These are phyloP conservation scores for Aramus guarauna DNA, from an alignment of 2,113 vertebrate genomes.

Conservation along the genomic window DNA sequence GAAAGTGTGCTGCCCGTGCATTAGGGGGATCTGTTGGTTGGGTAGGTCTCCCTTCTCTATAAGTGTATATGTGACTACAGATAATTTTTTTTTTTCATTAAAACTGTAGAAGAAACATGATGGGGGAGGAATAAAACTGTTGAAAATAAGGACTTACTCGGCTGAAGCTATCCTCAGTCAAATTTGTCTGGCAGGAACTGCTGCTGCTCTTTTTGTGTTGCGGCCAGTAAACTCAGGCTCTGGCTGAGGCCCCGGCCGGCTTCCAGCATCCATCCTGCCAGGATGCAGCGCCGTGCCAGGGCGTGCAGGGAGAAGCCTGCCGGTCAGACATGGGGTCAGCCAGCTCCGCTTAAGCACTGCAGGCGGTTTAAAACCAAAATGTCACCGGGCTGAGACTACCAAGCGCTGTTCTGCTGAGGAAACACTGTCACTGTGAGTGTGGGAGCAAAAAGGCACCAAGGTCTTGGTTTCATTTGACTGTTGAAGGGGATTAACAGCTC, in stretches of 20 bases:
- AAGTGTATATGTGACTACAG: neutral
- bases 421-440: fast-evolving
- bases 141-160: neutral
- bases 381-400: neutral
- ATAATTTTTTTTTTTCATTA: neutral
- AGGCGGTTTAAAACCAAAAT: neutral
- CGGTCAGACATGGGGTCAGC: neutral
- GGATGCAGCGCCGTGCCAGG: neutral
- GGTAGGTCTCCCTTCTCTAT: neutral
- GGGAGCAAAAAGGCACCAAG: neutral
- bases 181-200: neutral
- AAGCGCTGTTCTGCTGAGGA: neutral
- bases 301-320: neutral
- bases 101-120: neutral
- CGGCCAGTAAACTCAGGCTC: neutral
- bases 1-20: neutral
- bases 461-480: neutral
- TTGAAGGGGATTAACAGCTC: neutral
- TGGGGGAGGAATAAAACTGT: neutral
- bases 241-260: neutral
- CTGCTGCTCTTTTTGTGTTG: neutral
- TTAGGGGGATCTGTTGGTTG: neutral
- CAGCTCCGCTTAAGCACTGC: fast-evolving
- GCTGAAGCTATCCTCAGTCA: neutral
- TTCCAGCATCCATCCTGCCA: neutral